Percentiles rank a stretch among this genome's conserved stretches.
phyloP scores from a whole-genome alignment of 2,797 vertebrate species.

The Enteromius radiatus region DNA sequence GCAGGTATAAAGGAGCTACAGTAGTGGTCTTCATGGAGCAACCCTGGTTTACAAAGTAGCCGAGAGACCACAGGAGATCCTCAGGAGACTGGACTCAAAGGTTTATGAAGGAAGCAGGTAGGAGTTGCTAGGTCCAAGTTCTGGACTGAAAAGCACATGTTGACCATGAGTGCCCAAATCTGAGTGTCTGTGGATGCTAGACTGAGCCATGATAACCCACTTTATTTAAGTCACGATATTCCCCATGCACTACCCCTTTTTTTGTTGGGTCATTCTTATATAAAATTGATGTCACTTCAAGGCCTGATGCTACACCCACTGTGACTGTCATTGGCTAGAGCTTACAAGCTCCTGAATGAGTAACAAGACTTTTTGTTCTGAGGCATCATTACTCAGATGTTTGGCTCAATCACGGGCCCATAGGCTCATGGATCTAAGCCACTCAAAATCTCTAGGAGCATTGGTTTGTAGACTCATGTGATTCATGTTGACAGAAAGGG shows the following conservation, averaged over 20 bases:
- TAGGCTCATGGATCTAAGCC: conserved; percentile 25
- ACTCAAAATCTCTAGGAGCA: conserved; percentile 11
- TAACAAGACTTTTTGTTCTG: background rate
- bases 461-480: conserved; percentile 19
- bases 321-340: background rate
- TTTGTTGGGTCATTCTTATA: background rate
- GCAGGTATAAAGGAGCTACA: background rate
- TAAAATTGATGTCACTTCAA: background rate
- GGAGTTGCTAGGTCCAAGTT: background rate
- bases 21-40: too few relatives aligned
- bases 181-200: background rate
- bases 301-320: background rate
- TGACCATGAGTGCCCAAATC: background rate
- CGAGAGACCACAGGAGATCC: background rate
- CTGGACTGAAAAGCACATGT: background rate
- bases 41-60: background rate
- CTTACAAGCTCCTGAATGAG: background rate
- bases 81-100: background rate
- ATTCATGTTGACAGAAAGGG: conserved; percentile 34
- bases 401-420: conserved; percentile 25
- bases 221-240: background rate
- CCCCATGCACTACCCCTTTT: background rate
- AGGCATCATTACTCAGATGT: conserved; percentile 34
- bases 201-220: too few relatives aligned
- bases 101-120: background rate